phyloP scores from a whole-genome alignment of 1,140 invertebrate species.

The Spodoptera frugiperda region DNA sequence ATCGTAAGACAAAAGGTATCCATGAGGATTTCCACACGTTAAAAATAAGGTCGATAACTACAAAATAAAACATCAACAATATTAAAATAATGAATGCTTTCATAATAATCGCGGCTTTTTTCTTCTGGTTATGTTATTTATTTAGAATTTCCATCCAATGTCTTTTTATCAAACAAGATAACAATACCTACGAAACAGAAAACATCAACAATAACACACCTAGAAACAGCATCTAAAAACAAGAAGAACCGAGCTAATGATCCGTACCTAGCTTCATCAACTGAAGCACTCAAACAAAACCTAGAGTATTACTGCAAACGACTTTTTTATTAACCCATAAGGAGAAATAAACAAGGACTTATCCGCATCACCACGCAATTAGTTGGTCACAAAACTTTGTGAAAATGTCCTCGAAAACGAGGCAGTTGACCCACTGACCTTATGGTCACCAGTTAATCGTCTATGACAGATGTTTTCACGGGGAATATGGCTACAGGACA shows the following conservation, averaged over 20 bases:
- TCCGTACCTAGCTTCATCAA: too few species aligned
- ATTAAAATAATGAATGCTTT: too few species aligned
- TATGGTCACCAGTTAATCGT: slow-evolving; percentile 61
- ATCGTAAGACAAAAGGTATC: too few species aligned
- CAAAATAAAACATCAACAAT: too few species aligned
- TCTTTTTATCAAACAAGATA: neutral
- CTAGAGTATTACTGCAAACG: slow-evolving; percentile 35
- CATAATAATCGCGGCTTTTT: too few species aligned
- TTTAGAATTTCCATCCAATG: too few species aligned
- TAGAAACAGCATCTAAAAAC: slow-evolving; percentile 8
- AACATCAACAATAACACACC: neutral
- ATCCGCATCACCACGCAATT: slow-evolving; percentile 55
- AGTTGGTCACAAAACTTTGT: slow-evolving; percentile 53
- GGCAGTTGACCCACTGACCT: slow-evolving; percentile 74
- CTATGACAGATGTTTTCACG: slow-evolving; percentile 78
- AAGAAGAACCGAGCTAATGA: slow-evolving; percentile 22
- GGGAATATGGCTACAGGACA: slow-evolving; percentile 60
- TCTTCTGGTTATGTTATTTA: too few species aligned
- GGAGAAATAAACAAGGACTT: slow-evolving; percentile 42
- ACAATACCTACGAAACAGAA: neutral
- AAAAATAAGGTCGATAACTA: too few species aligned
- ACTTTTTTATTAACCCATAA: slow-evolving; percentile 46
- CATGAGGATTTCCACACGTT: too few species aligned
- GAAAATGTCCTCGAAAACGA: slow-evolving; percentile 57
- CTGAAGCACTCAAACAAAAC: slow-evolving; percentile 28